Conservation (phyloP, 1,140 invertebrate species). For the Pararge aegeria region DNA sequence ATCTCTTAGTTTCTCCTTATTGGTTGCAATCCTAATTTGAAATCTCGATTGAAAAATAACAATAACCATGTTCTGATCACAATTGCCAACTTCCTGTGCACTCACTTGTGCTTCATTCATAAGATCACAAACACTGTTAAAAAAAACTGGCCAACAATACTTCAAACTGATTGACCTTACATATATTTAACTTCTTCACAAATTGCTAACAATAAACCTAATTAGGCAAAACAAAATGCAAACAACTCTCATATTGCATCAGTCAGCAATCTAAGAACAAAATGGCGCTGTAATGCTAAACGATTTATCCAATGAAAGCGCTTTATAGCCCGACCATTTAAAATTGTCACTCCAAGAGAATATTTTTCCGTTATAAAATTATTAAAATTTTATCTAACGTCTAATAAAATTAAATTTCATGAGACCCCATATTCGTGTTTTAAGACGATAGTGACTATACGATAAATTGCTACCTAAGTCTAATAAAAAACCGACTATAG, state of each 20-base stretch:
- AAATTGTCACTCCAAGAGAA: conserved; percentile 3
- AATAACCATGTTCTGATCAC: not conserved
- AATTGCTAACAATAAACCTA: not conserved
- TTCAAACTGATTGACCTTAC: no score
- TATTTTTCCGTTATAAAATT: not conserved
- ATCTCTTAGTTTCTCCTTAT: conserved; percentile 17
- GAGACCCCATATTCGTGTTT: not conserved
- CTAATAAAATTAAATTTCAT: not conserved
- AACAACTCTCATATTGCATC: conserved; percentile 55
- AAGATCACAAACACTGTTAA: not conserved
- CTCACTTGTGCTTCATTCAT: not conserved
- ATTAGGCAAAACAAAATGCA: conserved; percentile 28
- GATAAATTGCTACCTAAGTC: no score
- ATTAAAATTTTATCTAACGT: not conserved
- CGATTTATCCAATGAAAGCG: conserved; percentile 57
- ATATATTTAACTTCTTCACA: no score
- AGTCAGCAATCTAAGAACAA: conserved; percentile 63
- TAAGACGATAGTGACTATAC: no score
- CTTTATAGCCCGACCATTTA: conserved; percentile 64
- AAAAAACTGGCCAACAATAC: not conserved
- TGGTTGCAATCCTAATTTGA: not conserved
- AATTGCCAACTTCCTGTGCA: not conserved
- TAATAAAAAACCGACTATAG: not conserved
- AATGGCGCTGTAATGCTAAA: conserved; percentile 63
- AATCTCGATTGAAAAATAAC: not conserved